Base-by-base conservation (phyloP, 2,113 vertebrate genomes). In the Elaphurus davidianus region DNA sequence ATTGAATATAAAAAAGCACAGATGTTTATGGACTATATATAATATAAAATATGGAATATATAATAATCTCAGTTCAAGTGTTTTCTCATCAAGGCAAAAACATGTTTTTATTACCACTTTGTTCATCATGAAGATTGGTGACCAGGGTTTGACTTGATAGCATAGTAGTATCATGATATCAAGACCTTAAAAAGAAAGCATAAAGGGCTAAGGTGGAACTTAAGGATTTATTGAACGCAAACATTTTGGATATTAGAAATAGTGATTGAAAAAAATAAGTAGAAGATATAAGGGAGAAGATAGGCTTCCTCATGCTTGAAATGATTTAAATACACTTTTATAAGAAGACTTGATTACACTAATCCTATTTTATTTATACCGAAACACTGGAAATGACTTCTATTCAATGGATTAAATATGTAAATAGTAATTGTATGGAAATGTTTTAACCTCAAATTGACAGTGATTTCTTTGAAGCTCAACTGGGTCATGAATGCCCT, bases 161-260 rank as follows among this genome's bases (percentile, higher is more conserved):
- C 19, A n/a, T 79, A 16, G 43, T 27, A 96, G 30, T 40, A 23
- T 59, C 30, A 43, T 82, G n/a, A 52, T 50, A 36, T 36, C 36
- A 43, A 88, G n/a, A 55, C 25, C 36, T 54, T 21, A 50, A 91
- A 33, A 55, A 93, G 10, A 90, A 79, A 64, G 25, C 33, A 54
- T 79, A 33, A 96, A 81, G 59, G 36, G 2, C 30, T 81, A 33
- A 88, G 50, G 13, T 91, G n/a, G 4, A 19, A 52, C 40, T 91
- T 97, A 55, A 86, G 33, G 40, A 81, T 92, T 93, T 96, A 89
- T 62, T 78, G 71, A 97, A 60, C 71, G 78, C 79, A 91, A 92
- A 96, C 52, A 95, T 91, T 94, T 59, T 82, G 30, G 94, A 93
- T 93, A 86, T 23, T 89, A 87, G 79, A 91, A 52, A 83, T 16